A percentile compares a stretch with the other conserved stretches of the same genome.
phyloP scores from a whole-genome alignment of 1,140 invertebrate genomes.

The Tribolium madens region DNA sequence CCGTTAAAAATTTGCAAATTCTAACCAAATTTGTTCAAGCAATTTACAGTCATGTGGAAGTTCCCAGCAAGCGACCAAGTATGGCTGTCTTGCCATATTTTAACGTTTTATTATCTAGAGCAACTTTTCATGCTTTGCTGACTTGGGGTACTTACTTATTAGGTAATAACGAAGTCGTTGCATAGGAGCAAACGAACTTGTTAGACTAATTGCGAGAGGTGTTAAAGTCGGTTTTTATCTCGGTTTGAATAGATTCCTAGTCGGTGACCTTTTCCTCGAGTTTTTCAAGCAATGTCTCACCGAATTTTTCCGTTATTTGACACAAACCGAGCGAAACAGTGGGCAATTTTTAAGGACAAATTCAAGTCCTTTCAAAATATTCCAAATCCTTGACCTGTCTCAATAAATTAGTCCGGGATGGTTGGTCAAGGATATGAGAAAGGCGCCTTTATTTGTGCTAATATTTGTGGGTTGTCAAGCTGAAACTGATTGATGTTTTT shows the following conservation, averaged over 20 bases:
- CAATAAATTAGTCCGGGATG: conserved; percentile 19
- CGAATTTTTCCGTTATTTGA: conserved; percentile 12
- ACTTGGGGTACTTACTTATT: conserved; percentile 25
- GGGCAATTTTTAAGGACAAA: background rate
- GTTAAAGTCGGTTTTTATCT: conserved; percentile 11
- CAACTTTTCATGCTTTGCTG: conserved; percentile 38
- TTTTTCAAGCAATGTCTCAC: background rate
- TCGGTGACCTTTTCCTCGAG: background rate
- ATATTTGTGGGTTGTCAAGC: background rate
- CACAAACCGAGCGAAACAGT: background rate
- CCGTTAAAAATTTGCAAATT: conserved; percentile 29
- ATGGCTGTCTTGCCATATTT: conserved; percentile 11
- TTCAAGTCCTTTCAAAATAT: background rate
- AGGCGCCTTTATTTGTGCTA: background rate
- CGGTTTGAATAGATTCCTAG: background rate
- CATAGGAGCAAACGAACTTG: conserved; percentile 22
- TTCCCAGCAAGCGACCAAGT: conserved; percentile 1
- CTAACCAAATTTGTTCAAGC: conserved; percentile 19
- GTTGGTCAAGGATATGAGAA: conserved; percentile 23
- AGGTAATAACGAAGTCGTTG: conserved; percentile 32
- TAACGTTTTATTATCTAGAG: conserved; percentile 36
- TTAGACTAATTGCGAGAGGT: conserved; percentile 26
- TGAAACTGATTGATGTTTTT: conserved; percentile 1
- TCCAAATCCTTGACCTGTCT: conserved; percentile 42
- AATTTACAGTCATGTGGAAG: conserved; percentile 24